phyloP scores from a whole-genome alignment of 2,797 vertebrate genomes.

The Pseudomugil tenellus region DNA sequence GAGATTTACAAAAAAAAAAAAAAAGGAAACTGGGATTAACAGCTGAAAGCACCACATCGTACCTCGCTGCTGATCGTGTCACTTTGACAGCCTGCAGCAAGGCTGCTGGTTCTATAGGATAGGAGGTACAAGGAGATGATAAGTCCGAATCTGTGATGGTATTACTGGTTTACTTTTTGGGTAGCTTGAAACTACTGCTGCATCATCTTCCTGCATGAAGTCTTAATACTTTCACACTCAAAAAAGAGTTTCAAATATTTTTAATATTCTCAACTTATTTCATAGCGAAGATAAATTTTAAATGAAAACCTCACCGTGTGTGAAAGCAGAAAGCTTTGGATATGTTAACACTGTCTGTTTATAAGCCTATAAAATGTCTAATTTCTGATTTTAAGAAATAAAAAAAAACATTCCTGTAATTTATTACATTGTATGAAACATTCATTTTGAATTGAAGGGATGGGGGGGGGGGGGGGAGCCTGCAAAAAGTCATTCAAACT shows the following conservation, averaged over 20 bases:
- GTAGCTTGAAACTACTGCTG: constrained; percentile 20
- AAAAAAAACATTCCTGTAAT: background rate
- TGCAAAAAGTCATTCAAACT: background rate
- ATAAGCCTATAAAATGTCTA: too few species aligned
- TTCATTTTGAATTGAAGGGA: background rate
- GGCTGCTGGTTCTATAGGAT: constrained; percentile 50
- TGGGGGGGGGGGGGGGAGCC: background rate
- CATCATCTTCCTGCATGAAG: constrained; percentile 14
- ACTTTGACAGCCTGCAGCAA: constrained; percentile 50
- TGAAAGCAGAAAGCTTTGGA: background rate
- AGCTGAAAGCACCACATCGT: constrained; percentile 37
- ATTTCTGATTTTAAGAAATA: too few species aligned
- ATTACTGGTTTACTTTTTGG: constrained; percentile 53
- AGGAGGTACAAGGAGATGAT: constrained; percentile 52
- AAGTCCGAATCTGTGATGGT: constrained; percentile 31
- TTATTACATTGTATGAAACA: background rate
- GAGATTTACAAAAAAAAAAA: constrained; percentile 37
- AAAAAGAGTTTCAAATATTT: constrained; percentile 8
- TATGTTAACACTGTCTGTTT: too few species aligned
- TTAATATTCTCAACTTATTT: background rate
- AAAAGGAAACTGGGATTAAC: constrained; percentile 58
- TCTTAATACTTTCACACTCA: background rate
- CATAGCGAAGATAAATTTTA: background rate
- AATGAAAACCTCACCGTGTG: background rate
- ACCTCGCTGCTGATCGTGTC: constrained; percentile 36